Evolutionary conservation across 2,797 vertebrate species (phyloP).

Genomic region (Aplochiton taeniatus): DNA sequence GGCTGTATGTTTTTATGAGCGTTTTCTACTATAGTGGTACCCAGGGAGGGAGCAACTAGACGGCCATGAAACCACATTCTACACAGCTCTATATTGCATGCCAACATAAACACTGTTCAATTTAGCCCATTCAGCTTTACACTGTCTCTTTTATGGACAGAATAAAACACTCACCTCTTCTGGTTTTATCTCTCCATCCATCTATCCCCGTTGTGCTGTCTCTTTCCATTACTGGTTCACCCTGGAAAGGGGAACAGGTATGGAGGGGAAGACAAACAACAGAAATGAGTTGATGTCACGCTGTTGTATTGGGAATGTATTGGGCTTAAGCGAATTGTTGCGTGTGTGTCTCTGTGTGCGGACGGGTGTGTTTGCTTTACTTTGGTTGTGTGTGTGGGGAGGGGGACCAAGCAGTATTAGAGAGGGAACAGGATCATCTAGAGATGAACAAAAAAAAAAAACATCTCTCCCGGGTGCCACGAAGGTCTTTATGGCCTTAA

Average conservation of each 20-base stretch:
- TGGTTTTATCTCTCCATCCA: neutral
- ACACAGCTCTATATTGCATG: neutral
- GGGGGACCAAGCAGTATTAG: constrained; percentile 74
- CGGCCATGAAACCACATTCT: too few species aligned
- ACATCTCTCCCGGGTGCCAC: constrained; percentile 78
- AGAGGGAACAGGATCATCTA: constrained; percentile 81
- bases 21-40: too few species aligned
- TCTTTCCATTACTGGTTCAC: neutral
- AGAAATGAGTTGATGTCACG: neutral
- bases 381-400: neutral
- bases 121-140: constrained; percentile 3
- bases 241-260: neutral
- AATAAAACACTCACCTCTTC: neutral
- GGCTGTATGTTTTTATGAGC: too few species aligned
- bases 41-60: too few species aligned
- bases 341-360: neutral
- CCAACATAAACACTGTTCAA: neutral
- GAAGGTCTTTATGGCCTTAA: too few species aligned
- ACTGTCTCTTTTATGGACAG: neutral
- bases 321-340: neutral
- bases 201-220: neutral
- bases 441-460: constrained; percentile 83
- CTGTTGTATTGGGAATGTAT: neutral
- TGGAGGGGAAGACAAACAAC: neutral
- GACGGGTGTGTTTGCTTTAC: neutral